Percentiles rank a stretch among this genome's conserved stretches.
phyloP scores from a whole-genome alignment of 1,140 invertebrate species.

The Trichogramma pretiosum region DNA sequence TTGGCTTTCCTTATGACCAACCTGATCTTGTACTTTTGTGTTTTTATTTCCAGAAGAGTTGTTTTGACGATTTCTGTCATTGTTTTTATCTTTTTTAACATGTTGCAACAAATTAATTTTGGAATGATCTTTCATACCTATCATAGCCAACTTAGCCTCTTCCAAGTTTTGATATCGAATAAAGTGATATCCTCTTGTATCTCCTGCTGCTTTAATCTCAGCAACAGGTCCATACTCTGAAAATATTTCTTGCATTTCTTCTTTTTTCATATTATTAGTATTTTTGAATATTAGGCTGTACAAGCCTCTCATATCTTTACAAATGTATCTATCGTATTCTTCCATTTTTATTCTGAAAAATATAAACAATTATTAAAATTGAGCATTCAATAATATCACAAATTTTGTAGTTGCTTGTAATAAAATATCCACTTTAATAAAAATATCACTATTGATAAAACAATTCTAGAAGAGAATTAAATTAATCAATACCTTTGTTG shows the following conservation, averaged over 20 bases:
- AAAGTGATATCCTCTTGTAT: slow-evolving; percentile 22
- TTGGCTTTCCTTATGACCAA: neutral
- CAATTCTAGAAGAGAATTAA: no score
- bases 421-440: neutral
- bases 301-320: slow-evolving; percentile 2
- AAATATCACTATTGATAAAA: neutral
- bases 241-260: slow-evolving; percentile 21
- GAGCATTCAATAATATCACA: neutral
- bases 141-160: slow-evolving; percentile 15
- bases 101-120: slow-evolving; percentile 10
- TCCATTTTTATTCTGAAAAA: neutral
- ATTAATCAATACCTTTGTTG: no score
- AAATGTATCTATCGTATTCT: neutral
- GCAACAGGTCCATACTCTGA: slow-evolving; percentile 18
- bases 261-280: slow-evolving; percentile 1
- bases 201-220: slow-evolving; percentile 9
- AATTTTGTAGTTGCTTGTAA: neutral
- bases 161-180: slow-evolving; percentile 16
- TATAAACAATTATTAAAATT: neutral
- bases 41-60: no score
- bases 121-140: slow-evolving; percentile 18
- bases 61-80: neutral
- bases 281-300: slow-evolving; percentile 23
- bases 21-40: no score
- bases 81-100: slow-evolving; percentile 1